These are phyloP conservation scores for Amphipyra tragopoginis DNA, from an alignment of 2,888 invertebrate genomes.

Conservation along the genomic window DNA sequence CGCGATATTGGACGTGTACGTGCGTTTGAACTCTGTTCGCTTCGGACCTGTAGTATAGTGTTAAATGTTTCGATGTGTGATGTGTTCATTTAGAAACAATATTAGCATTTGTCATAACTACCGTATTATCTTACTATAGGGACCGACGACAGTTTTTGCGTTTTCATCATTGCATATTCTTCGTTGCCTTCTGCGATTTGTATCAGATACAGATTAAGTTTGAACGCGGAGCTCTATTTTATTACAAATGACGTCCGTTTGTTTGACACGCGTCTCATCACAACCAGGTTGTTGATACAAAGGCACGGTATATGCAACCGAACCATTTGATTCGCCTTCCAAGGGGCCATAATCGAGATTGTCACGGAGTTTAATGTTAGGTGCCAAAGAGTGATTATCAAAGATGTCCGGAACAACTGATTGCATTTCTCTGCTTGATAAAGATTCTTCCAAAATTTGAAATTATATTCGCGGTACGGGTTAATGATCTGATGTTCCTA, in stretches of 20 bases:
- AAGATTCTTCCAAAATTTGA: constrained; percentile 86
- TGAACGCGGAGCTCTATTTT: constrained; percentile 64
- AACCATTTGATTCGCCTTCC: constrained; percentile 66
- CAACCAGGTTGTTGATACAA: constrained; percentile 45
- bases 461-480: constrained; percentile 86
- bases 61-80: constrained; percentile 86
- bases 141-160: constrained; percentile 74
- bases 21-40: constrained; percentile 79
- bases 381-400: constrained; percentile 90
- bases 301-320: constrained; percentile 73
- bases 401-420: constrained; percentile 85
- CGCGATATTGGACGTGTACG: constrained; percentile 78
- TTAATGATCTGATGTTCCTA: constrained; percentile 89
- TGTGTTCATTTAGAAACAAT: constrained; percentile 87
- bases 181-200: constrained; percentile 81
- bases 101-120: constrained; percentile 81
- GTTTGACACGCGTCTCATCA: constrained; percentile 50
- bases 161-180: constrained; percentile 79
- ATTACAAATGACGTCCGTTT: constrained; percentile 53
- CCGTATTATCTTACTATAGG: constrained; percentile 76
- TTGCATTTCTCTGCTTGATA: constrained; percentile 79
- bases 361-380: constrained; percentile 80
- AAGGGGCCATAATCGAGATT: constrained; percentile 69
- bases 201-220: constrained; percentile 71
- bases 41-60: constrained; percentile 85